Base-by-base conservation (phyloP, 2,113 vertebrate species). In the Triplophysa dalaica region DNA sequence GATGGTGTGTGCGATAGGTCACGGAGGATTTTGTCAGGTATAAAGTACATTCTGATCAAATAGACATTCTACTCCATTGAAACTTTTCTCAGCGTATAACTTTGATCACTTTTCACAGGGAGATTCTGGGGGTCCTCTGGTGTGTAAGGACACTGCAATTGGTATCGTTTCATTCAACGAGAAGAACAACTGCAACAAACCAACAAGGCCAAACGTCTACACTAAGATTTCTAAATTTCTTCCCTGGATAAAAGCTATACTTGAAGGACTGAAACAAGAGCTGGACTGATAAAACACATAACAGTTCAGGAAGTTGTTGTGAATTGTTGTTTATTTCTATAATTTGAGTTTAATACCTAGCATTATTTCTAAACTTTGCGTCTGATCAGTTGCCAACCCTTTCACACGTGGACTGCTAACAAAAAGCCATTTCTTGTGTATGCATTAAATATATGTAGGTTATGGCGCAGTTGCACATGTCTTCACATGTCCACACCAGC, bases 111-210 rank as follows among this genome's bases (percentile, higher is more conserved):
- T 10, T 21, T 76, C 21, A 8, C 84, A 85, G 84, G 72, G 70
- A 21, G 84, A 86, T 63, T 86, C 79, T 3, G 84, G 82, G 10
- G 82, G 84, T 21, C 84, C 82, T n/a, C 16, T 85, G 75, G 79
- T 85, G 43, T 85, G 82, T 72, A 78, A 75, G 12, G 26, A 54
- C 6, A 70, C 12, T 61, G 84, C 79, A 22, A 76, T 75, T 13
- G 84, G 84, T 0, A 38, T 83, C 13, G 24, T 78, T 11, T 83
- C 84, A 1, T 79, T 81, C 48, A 4, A 29, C 16, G 24, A 78
- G 45, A 58, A 58, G 0, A 58, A 58, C 22, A 56, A 64, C 14
- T 84, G 83, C 52, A 17, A 70, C 12, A 14, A 65, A 6, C 75
- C 75, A 10, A 29, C n/a, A 45, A 16, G 3, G 48, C 78, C 84